Evolutionary conservation across 2,888 invertebrate genomes (phyloP).

Genomic region (Ramazzottius varieornatus): DNA sequence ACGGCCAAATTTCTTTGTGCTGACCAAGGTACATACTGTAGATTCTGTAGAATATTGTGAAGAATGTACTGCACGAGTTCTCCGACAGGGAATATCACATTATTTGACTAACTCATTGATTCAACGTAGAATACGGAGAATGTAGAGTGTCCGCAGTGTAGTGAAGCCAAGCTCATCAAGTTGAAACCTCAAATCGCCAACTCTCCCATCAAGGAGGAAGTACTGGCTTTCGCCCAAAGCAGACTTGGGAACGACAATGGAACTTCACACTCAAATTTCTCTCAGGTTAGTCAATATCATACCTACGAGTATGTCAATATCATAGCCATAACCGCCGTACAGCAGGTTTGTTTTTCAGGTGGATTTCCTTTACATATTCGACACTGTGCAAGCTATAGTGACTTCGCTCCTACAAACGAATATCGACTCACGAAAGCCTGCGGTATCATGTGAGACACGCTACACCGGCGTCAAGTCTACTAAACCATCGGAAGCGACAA

Average conservation of each 20-base stretch:
- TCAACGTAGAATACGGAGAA: no score
- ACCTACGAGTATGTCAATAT: no score
- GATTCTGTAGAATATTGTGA: no score
- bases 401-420: neutral
- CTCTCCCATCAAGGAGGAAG: neutral
- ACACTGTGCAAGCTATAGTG: neutral
- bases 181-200: neutral
- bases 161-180: neutral
- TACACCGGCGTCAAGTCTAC: neutral
- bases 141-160: neutral
- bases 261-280: no score
- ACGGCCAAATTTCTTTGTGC: slow-evolving; percentile 11
- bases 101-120: no score
- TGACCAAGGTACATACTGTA: slow-evolving; percentile 11
- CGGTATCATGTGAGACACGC: neutral
- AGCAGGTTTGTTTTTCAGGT: no score
- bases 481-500: no score
- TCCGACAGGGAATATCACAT: no score
- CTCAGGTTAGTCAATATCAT: no score
- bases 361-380: neutral
- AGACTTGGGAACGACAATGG: no score
- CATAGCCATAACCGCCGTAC: no score
- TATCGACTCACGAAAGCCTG: neutral
- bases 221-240: neutral
- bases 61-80: no score